Evolutionary conservation across 2,888 invertebrate species (phyloP).

Genomic region (Venusia cambrica): DNA sequence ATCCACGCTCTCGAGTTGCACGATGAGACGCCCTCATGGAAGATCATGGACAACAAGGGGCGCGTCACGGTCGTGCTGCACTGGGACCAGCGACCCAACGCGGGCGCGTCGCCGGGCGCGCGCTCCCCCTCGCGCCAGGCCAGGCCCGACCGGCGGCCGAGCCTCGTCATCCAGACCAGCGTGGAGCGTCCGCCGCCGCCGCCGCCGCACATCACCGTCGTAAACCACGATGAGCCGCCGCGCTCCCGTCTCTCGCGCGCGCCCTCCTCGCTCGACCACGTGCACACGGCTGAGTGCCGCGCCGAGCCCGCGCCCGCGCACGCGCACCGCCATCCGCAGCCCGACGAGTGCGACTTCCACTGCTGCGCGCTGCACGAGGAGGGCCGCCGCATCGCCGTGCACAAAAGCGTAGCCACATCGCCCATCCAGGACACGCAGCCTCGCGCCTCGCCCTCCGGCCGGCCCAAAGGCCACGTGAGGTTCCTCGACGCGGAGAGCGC

Average conservation of each 20-base stretch:
- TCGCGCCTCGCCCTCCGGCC: constrained; percentile 84
- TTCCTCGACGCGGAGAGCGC: constrained; percentile 89
- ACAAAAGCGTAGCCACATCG: constrained; percentile 95
- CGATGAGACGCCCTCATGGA: constrained; percentile 98
- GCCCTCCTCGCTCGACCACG: constrained; percentile 85
- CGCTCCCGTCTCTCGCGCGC: constrained; percentile 87
- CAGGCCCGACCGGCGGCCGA: constrained; percentile 83
- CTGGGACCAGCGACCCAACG: constrained; percentile 94
- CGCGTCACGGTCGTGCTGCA: constrained; percentile 97
- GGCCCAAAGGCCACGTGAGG: constrained; percentile 90
- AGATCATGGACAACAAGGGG: constrained; percentile 99
- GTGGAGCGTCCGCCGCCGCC: constrained; percentile 85
- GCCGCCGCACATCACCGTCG: constrained; percentile 95
- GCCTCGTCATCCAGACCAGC: constrained; percentile 88
- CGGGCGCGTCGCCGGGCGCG: constrained; percentile 83
- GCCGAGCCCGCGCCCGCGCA: constrained; percentile 80
- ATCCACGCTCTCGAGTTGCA: constrained; percentile 96
- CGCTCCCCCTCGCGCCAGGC: constrained; percentile 73
- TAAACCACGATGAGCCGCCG: constrained; percentile 93
- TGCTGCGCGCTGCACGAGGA: constrained; percentile 97
- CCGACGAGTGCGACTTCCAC: constrained; percentile 96
- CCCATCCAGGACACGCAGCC: constrained; percentile 91
- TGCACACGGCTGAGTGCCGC: constrained; percentile 89
- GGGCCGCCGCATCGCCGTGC: constrained; percentile 93
- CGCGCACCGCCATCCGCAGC: constrained; percentile 81